These are phyloP conservation scores for Drosophila carrolli DNA, from an alignment of 1,140 invertebrate species.

Conservation along the genomic window DNA sequence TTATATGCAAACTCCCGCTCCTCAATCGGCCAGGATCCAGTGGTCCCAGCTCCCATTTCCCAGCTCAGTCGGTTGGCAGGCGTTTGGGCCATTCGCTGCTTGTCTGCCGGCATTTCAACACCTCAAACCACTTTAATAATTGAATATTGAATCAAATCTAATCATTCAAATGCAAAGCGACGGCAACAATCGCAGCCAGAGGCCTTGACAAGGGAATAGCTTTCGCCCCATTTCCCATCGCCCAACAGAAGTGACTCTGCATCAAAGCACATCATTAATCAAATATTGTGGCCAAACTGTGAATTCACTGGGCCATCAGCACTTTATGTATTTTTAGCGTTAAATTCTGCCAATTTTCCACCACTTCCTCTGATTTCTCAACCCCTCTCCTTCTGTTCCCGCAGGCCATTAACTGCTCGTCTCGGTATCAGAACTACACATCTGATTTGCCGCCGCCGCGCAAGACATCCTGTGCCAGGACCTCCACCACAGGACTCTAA, in stretches of 20 bases:
- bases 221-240: constrained; percentile 18
- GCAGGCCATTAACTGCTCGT: constrained; percentile 77
- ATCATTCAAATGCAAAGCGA: constrained; percentile 80
- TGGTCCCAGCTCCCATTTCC: constrained; percentile 13
- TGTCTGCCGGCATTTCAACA: constrained; percentile 75
- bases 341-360: constrained; percentile 49
- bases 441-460: constrained; percentile 80
- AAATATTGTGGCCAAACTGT: constrained; percentile 59
- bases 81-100: constrained; percentile 22
- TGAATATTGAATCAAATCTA: constrained; percentile 83
- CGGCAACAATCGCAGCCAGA: constrained; percentile 35
- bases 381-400: constrained; percentile 31
- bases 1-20: constrained; percentile 69
- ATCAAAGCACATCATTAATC: constrained; percentile 71
- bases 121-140: constrained; percentile 82
- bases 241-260: constrained; percentile 23
- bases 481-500: constrained; percentile 78
- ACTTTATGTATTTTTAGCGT: constrained; percentile 59
- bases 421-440: constrained; percentile 78
- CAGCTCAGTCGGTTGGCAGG: constrained; percentile 17
- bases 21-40: constrained; percentile 12
- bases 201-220: constrained; percentile 54
- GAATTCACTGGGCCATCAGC: constrained; percentile 46
- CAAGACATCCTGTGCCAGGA: constrained; percentile 76
- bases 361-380: constrained; percentile 24